Base-by-base conservation (phyloP, 2,797 vertebrate genomes). In the Sebastes flavidus region DNA sequence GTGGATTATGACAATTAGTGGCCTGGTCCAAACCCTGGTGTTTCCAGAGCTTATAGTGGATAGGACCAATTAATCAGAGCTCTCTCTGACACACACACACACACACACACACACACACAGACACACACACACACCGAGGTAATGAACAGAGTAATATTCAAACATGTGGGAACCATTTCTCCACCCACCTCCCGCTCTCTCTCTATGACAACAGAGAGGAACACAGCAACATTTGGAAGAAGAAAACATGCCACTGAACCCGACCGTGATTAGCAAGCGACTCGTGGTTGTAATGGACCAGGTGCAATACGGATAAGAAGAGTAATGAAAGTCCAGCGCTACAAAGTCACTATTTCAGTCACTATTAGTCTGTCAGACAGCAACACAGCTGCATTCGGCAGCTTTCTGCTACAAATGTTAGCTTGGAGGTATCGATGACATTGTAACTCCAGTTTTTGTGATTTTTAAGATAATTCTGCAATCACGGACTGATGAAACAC, bases 111-210 rank as follows among this genome's bases (percentile, higher is more conserved):
- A 49, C 60, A 36, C 56, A 30, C 71, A 67, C 66, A 36, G 71
- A 49, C 60, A 22, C 55, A 66, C 67, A 66, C 71, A 66, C 65
- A 49, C 60, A 49, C 61, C 61, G 42, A 13, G 77, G 83, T 91
- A 91, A 92, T 91, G 91, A 90, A 72, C 60, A 75, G 78, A 79
- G 90, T 80, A 88, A 91, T 93, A 91, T 90, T 93, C 90, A 89
- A 83, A 93, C 92, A 92, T 92, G 81, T 94, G 91, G 91, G 83
- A 93, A 88, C 92, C 82, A 91, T 93, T 93, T 91, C 70, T 88
- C 70, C 78, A 75, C 80, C 86, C 56, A 69, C 81, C 87, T 87
- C 73, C 56, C 66, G 78, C 87, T 90, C 72, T 76, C 84, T 88
- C 84, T 88, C 88, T 92, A 86, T 90, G 92, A 93, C 91, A 93